Conservation (phyloP, 1,140 invertebrate genomes). For the Phortica variegata region DNA sequence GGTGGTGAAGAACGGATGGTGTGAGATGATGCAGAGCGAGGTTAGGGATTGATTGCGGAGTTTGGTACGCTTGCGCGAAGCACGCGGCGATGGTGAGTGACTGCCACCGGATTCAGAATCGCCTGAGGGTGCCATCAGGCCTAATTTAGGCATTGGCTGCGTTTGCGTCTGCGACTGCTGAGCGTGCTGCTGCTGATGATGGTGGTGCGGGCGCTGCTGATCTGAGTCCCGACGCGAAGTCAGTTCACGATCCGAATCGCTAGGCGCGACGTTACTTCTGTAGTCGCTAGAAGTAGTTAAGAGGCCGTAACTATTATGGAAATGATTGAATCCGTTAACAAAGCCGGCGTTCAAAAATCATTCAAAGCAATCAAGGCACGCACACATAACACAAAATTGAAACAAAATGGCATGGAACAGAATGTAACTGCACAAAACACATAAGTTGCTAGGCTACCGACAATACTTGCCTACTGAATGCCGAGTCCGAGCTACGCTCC, state of each 20-base stretch:
- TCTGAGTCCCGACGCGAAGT: slow-evolving; percentile 70
- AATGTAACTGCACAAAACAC: not conserved
- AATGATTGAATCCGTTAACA: slow-evolving; percentile 41
- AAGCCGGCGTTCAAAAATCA: slow-evolving; percentile 7
- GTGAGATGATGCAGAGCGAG: slow-evolving; percentile 95
- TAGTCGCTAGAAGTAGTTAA: slow-evolving; percentile 77
- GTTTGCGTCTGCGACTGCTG: slow-evolving; percentile 12
- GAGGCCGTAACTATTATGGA: slow-evolving; percentile 57
- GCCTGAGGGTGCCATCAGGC: slow-evolving; percentile 68
- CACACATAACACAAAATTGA: not conserved
- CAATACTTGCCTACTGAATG: slow-evolving; percentile 79
- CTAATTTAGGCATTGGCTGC: slow-evolving; percentile 62
- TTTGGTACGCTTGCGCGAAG: slow-evolving; percentile 75
- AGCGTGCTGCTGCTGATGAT: slow-evolving; percentile 10
- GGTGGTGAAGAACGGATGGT: slow-evolving; percentile 98
- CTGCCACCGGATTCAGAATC: slow-evolving; percentile 87
- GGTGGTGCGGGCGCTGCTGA: slow-evolving; percentile 36
- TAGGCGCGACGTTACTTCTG: slow-evolving; percentile 82
- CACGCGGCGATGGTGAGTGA: slow-evolving; percentile 80
- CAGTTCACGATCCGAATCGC: slow-evolving; percentile 80
- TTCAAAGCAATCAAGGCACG: not conserved
- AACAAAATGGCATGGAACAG: slow-evolving; percentile 1
- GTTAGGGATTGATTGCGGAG: slow-evolving; percentile 90
- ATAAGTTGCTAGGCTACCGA: not conserved
- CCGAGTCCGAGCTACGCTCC: slow-evolving; percentile 88